Base-by-base conservation (phyloP, 2,888 invertebrate genomes). In the Siphlonurus alternatus region DNA sequence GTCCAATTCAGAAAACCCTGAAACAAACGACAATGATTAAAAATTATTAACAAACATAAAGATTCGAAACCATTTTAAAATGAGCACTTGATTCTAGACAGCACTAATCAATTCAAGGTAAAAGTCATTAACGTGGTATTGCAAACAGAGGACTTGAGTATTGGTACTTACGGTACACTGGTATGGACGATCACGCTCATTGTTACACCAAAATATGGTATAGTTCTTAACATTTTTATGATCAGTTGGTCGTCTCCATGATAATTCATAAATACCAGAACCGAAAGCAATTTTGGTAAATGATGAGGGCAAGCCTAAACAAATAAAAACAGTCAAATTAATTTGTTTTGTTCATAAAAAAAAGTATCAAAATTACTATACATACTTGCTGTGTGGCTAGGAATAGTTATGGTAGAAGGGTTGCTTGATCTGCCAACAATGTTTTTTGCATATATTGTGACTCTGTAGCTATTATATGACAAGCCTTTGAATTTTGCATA, bases 131-230 rank as follows among this genome's bases (percentile, higher is more conserved):
- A n/a, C n/a, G n/a, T n/a, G n/a, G n/a, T n/a, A n/a, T n/a, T n/a
- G n/a, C n/a, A n/a, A n/a, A n/a, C n/a, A n/a, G n/a, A n/a, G n/a
- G n/a, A n/a, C n/a, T n/a, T n/a, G n/a, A n/a, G n/a, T n/a, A n/a
- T n/a, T n/a, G 0, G 56, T 20, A 70, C 74, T 71, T 73, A 78
- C 78, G 61, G 70, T 71, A 69, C 88, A 88, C 66, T 80, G 80
- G 69, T 80, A 81, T 24, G 79, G 79, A 54, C 80, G 73, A 68
- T 81, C 82, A 24, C 79, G 76, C 24, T 79, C 79, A 59, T 80
- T 78, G 62, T 78, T 77, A 72, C 88, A 89, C 89, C 90, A 91
- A 74, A 89, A 92, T 22, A 93, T 80, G 0, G 92, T 92, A 69
- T 89, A 93, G 73, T 86, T 85, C 24, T 78, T 79, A 23, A 84